phyloP scores from a whole-genome alignment of 2,888 invertebrate genomes.

The Reticulitermes lucifugus region DNA sequence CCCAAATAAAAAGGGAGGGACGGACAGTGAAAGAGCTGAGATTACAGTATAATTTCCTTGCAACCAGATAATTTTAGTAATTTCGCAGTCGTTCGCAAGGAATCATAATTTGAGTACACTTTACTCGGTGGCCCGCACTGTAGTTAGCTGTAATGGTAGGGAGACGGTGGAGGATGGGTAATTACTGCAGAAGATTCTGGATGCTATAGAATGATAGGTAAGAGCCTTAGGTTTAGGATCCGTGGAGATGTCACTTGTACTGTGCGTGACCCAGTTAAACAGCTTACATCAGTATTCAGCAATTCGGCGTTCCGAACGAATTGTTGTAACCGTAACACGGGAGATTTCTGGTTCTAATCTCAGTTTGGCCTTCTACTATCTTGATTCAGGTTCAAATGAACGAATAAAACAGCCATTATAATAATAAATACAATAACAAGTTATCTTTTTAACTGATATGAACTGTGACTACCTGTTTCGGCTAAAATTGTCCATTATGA shows the following conservation, averaged over 20 bases:
- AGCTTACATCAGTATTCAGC: too few relatives aligned
- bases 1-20: slow-evolving; percentile 34
- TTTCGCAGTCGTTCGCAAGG: slow-evolving; percentile 52
- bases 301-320: too few relatives aligned
- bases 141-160: slow-evolving; percentile 50
- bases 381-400: too few relatives aligned
- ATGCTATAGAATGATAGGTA: slow-evolving; percentile 21
- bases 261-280: too few relatives aligned
- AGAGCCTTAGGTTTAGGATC: neutral
- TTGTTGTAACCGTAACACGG: too few relatives aligned
- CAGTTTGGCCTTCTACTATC: too few relatives aligned
- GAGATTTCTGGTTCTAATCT: too few relatives aligned
- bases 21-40: slow-evolving; percentile 45
- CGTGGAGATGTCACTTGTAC: neutral
- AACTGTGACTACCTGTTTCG: too few relatives aligned
- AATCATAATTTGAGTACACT: slow-evolving; percentile 52
- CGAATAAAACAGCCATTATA: too few relatives aligned
- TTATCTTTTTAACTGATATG: too few relatives aligned
- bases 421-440: too few relatives aligned
- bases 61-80: slow-evolving; percentile 54
- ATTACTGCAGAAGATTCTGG: slow-evolving; percentile 35
- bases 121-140: slow-evolving; percentile 50
- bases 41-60: slow-evolving; percentile 53
- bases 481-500: too few relatives aligned
- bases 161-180: slow-evolving; percentile 20